A percentile compares a stretch with the other conserved stretches of the same genome.
Evolutionary conservation across 2,888 invertebrate species (phyloP).

Genomic region (Odontocolon sp.): DNA sequence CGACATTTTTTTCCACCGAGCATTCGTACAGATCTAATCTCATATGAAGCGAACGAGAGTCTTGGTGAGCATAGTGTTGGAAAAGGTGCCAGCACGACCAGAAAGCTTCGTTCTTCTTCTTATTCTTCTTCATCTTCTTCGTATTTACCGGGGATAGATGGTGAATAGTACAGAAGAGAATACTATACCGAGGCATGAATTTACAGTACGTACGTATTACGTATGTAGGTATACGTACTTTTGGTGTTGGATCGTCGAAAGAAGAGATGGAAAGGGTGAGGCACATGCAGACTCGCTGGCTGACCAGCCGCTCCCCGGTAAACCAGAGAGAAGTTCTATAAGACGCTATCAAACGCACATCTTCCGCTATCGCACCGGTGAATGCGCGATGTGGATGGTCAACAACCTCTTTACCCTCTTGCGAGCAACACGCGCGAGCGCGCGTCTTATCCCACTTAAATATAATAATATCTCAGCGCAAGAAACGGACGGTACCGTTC

Average conservation of each 20-base stretch:
- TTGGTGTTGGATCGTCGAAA: slow-evolving; percentile 21
- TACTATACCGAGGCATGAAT: slow-evolving; percentile 4
- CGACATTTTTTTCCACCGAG: slow-evolving; percentile 23
- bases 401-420: slow-evolving; percentile 74
- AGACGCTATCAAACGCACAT: slow-evolving; percentile 72
- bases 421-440: slow-evolving; percentile 43
- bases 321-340: slow-evolving; percentile 52
- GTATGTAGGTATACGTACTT: slow-evolving; percentile 27
- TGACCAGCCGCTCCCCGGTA: slow-evolving; percentile 61
- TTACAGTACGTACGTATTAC: slow-evolving; percentile 33
- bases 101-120: slow-evolving; percentile 44
- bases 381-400: slow-evolving; percentile 68
- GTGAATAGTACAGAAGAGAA: not conserved
- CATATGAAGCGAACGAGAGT: slow-evolving; percentile 37
- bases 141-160: not conserved
- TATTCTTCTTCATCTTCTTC: slow-evolving; percentile 21
- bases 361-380: slow-evolving; percentile 69
- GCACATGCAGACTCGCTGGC: slow-evolving; percentile 9
- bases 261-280: slow-evolving; percentile 45
- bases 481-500: slow-evolving; percentile 64
- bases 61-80: slow-evolving; percentile 22
- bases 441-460: slow-evolving; percentile 65
- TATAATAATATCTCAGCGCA: slow-evolving; percentile 64
- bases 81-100: slow-evolving; percentile 42
- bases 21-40: slow-evolving; percentile 55